A percentile compares a stretch with the other conserved stretches of the same genome.
phyloP scores from a whole-genome alignment of 2,888 invertebrate species.

The Sussaba pulchella region DNA sequence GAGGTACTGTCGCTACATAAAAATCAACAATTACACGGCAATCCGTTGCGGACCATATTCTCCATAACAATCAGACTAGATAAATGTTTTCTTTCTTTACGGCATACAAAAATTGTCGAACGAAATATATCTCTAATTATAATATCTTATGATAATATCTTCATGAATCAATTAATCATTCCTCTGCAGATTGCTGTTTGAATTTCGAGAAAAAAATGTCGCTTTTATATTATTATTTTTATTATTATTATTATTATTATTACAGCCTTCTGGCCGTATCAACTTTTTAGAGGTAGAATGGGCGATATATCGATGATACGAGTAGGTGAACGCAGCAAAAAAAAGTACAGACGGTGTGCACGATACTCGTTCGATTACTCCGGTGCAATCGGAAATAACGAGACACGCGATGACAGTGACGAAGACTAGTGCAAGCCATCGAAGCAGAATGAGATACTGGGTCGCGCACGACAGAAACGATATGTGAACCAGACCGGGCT shows the following conservation, averaged over 20 bases:
- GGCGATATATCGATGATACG: no score
- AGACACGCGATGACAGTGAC: conserved; percentile 15
- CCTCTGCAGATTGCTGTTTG: no score
- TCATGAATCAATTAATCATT: no score
- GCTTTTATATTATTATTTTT: no score
- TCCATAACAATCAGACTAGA: background rate
- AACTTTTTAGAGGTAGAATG: no score
- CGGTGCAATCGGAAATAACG: background rate
- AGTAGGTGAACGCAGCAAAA: no score
- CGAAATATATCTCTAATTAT: no score
- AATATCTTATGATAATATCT: no score
- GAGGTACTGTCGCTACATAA: background rate
- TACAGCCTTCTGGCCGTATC: no score
- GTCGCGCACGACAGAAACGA: conserved; percentile 15
- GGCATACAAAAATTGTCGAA: background rate
- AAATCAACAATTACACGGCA: conserved; percentile 16
- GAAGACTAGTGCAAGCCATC: conserved; percentile 30
- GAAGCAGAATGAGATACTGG: conserved; percentile 42
- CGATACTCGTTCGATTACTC: conserved; percentile 8
- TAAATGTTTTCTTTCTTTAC: conserved; percentile 21
- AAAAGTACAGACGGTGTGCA: background rate
- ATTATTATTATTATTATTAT: no score
- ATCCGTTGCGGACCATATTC: background rate
- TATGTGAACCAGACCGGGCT: conserved; percentile 23
- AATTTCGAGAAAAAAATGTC: no score